Evolutionary conservation across 2,797 vertebrate species (phyloP).

Genomic region (Acipenser oxyrinchus): DNA sequence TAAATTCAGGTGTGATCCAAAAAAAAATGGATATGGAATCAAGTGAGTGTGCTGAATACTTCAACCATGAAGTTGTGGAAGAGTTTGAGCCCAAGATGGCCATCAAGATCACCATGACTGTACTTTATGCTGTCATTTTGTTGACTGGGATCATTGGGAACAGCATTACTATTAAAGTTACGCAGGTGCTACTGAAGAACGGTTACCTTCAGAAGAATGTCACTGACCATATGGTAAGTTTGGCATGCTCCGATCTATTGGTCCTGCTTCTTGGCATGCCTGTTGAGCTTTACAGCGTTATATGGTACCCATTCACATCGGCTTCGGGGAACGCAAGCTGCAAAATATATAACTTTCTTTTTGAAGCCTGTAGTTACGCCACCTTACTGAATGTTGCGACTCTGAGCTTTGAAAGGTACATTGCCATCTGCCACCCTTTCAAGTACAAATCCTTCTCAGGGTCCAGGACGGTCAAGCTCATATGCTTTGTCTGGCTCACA

Average conservation of each 20-base stretch:
- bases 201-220: conserved; percentile 92
- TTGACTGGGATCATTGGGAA: conserved; percentile 81
- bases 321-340: conserved; percentile 58
- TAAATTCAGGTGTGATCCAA: background rate
- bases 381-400: conserved; percentile 86
- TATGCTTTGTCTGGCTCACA: conserved; percentile 74
- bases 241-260: conserved; percentile 86
- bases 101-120: conserved; percentile 70
- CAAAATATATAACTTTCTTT: conserved; percentile 86
- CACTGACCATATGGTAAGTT: conserved; percentile 85
- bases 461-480: conserved; percentile 61
- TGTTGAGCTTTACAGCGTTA: conserved; percentile 77
- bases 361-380: conserved; percentile 89
- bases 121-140: conserved; percentile 70
- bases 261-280: conserved; percentile 92
- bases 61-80: conserved; percentile 58
- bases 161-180: conserved; percentile 74
- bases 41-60: conserved; percentile 30
- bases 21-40: conserved; percentile 35
- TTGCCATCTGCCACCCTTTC: conserved; percentile 90
- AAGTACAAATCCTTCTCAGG: conserved; percentile 62
- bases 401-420: conserved; percentile 85
- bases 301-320: conserved; percentile 77
- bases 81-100: conserved; percentile 64
- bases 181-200: conserved; percentile 68